phyloP scores from a whole-genome alignment of 2,113 vertebrate species.

The Perca flavescens region DNA sequence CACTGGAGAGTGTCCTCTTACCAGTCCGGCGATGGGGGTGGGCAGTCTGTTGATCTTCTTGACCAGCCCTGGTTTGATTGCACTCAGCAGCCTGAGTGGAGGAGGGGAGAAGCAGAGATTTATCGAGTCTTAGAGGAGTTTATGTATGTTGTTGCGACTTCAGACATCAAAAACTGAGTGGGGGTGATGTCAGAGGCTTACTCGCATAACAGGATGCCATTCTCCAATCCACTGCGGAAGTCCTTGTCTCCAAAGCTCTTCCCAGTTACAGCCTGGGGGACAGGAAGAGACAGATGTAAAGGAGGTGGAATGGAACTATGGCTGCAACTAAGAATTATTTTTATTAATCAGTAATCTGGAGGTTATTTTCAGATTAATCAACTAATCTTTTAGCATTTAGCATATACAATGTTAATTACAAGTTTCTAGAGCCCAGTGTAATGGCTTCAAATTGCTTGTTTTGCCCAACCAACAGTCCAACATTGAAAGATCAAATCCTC shows the following conservation, averaged over 20 bases:
- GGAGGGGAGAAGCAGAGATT: constrained; percentile 38
- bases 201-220: constrained; percentile 98
- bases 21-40: constrained; percentile 97
- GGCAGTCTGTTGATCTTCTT: constrained; percentile 98
- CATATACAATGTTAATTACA: too few relatives aligned
- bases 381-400: neutral
- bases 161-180: constrained; percentile 41
- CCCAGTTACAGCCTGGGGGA: constrained; percentile 92
- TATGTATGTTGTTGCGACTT: constrained; percentile 29
- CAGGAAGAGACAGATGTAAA: constrained; percentile 53
- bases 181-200: constrained; percentile 82
- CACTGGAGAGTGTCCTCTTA: constrained; percentile 82
- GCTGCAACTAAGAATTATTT: neutral
- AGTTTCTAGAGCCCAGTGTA: neutral
- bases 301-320: neutral
- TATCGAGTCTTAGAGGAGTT: constrained; percentile 47
- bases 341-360: neutral
- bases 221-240: constrained; percentile 95
- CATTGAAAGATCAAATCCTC: neutral
- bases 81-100: constrained; percentile 92
- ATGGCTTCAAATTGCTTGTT: neutral
- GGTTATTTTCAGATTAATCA: neutral
- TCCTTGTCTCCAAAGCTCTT: constrained; percentile 95
- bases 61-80: constrained; percentile 95
- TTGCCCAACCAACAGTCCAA: neutral